These are phyloP conservation scores for Microplitis demolitor DNA, from an alignment of 1,140 invertebrate genomes.

Conservation along the genomic window DNA sequence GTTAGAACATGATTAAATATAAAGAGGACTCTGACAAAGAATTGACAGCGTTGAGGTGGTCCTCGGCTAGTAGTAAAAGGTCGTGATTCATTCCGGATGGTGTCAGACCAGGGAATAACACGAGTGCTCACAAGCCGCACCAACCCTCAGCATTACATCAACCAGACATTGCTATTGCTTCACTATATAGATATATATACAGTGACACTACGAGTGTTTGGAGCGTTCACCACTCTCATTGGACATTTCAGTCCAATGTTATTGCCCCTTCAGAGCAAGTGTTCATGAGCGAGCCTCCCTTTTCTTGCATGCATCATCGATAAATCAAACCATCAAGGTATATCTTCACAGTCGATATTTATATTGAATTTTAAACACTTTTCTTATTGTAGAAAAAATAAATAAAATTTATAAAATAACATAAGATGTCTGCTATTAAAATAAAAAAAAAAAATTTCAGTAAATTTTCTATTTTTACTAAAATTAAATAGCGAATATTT, in stretches of 20 bases:
- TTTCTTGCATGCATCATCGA: neutral
- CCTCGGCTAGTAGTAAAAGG: conserved; percentile 8
- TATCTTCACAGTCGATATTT: too few relatives aligned
- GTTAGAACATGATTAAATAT: neutral
- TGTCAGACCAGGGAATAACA: conserved; percentile 51
- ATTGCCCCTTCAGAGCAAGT: neutral
- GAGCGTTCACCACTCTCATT: too few relatives aligned
- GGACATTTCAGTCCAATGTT: too few relatives aligned
- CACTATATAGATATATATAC: neutral
- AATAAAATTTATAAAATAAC: too few relatives aligned
- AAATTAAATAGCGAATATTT: too few relatives aligned
- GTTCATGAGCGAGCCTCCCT: neutral
- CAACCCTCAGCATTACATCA: conserved; percentile 24
- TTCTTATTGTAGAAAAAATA: too few relatives aligned
- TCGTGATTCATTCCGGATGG: conserved; percentile 43
- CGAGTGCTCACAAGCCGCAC: conserved; percentile 56
- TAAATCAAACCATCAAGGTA: too few relatives aligned
- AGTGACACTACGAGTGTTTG: too few relatives aligned
- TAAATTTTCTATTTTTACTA: too few relatives aligned
- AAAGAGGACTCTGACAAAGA: neutral
- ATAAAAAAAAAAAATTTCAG: too few relatives aligned
- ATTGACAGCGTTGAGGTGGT: neutral
- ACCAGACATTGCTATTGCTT: neutral
- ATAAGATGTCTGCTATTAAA: too few relatives aligned
- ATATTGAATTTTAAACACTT: too few relatives aligned